Evolutionary conservation across 2,888 invertebrate genomes (phyloP).

Genomic region (Cerastoderma edule): DNA sequence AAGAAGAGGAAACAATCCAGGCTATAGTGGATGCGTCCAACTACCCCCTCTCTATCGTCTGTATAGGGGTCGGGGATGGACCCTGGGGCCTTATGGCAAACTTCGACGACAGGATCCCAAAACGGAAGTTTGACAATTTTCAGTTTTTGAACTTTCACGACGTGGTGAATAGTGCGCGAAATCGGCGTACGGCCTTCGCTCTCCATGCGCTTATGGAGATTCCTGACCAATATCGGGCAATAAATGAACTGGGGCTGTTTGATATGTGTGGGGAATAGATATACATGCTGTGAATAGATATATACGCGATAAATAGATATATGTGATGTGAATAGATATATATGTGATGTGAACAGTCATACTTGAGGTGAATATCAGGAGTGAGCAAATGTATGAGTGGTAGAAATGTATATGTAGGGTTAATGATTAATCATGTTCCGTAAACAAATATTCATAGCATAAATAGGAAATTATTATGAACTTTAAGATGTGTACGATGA

Average conservation of each 20-base stretch:
- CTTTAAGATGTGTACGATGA: no score
- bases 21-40: slow-evolving; percentile 85
- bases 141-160: slow-evolving; percentile 85
- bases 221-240: slow-evolving; percentile 84
- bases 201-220: slow-evolving; percentile 85
- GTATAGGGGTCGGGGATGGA: slow-evolving; percentile 85
- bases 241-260: slow-evolving; percentile 73
- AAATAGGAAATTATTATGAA: no score
- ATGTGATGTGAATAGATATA: no score
- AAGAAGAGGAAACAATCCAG: slow-evolving; percentile 83
- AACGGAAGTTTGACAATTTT: slow-evolving; percentile 85
- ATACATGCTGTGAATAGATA: no score
- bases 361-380: no score
- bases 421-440: no score
- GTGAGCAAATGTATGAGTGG: no score
- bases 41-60: slow-evolving; percentile 84
- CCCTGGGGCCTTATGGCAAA: slow-evolving; percentile 85
- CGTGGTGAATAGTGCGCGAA: slow-evolving; percentile 71
- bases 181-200: slow-evolving; percentile 83
- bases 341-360: no score
- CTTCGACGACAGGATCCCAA: slow-evolving; percentile 84
- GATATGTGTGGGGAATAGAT: slow-evolving; percentile 27
- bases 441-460: no score
- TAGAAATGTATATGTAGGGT: no score
- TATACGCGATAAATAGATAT: no score